These are phyloP conservation scores for Serilophus lunatus DNA, from an alignment of 2,113 vertebrate genomes.

Conservation along the genomic window DNA sequence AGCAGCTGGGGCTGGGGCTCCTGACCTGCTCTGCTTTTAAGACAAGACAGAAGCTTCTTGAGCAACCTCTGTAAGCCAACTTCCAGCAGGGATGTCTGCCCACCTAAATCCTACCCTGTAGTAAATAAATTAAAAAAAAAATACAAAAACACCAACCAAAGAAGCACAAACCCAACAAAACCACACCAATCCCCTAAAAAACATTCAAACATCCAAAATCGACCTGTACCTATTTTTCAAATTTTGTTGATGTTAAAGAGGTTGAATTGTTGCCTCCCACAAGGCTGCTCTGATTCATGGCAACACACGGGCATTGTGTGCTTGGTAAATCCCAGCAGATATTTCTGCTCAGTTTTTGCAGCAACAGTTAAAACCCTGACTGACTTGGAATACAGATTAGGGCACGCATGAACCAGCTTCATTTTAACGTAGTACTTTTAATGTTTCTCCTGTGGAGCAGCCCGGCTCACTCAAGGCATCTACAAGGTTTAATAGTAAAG, in stretches of 20 bases:
- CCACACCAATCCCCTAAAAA: not conserved
- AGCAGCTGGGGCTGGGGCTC: not conserved
- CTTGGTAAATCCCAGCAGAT: not conserved
- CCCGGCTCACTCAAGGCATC: not conserved
- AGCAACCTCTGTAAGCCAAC: not conserved
- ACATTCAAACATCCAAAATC: not conserved
- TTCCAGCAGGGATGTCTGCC: not conserved
- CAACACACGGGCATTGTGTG: not conserved
- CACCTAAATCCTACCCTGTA: not conserved
- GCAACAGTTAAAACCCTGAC: not conserved
- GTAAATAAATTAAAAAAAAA: not conserved
- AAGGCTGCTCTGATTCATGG: not conserved
- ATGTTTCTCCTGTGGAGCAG: not conserved
- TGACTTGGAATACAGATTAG: not conserved
- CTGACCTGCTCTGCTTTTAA: not conserved
- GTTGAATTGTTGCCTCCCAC: not conserved
- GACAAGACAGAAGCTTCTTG: not conserved
- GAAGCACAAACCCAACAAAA: not conserved
- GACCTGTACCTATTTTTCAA: not conserved
- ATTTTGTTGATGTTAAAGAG: not conserved
- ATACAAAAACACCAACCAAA: no score
- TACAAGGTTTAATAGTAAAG: not conserved
- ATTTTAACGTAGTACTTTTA: accelerated
- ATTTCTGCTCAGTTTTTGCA: not conserved
- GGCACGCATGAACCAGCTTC: not conserved